phyloP scores from a whole-genome alignment of 2,113 vertebrate species.

The Xyliphius kryptos region DNA sequence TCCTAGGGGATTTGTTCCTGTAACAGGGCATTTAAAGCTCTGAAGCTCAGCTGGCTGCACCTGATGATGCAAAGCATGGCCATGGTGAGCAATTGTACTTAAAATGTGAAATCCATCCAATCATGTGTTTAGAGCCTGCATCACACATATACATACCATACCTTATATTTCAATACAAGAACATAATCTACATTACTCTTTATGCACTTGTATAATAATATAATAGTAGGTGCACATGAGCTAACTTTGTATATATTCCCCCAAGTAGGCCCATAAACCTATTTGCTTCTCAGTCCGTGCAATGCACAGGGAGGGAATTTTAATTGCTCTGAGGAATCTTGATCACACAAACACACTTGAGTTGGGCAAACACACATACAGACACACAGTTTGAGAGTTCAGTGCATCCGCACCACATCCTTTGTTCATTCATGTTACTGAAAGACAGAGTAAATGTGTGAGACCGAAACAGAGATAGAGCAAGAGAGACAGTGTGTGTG shows the following conservation, averaged over 20 bases:
- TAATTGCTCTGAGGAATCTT: constrained; percentile 36
- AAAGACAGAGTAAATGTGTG: constrained; percentile 23
- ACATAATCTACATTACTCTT: too few relatives aligned
- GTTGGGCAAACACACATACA: constrained; percentile 20
- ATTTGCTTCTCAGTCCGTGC: neutral
- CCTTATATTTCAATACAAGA: too few relatives aligned
- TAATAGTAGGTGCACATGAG: too few relatives aligned
- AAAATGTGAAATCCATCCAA: too few relatives aligned
- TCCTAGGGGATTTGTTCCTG: neutral
- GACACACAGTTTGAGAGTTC: constrained; percentile 20
- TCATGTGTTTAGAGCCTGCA: too few relatives aligned
- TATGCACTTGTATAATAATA: too few relatives aligned
- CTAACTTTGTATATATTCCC: too few relatives aligned
- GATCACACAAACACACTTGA: constrained; percentile 32
- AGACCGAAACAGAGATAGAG: neutral
- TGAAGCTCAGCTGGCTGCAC: constrained; percentile 27
- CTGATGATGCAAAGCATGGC: constrained; percentile 24
- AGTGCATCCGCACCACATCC: constrained; percentile 24
- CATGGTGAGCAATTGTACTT: constrained; percentile 3
- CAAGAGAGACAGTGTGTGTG: neutral
- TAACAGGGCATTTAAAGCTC: neutral
- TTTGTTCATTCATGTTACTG: constrained; percentile 33
- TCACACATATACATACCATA: too few relatives aligned
- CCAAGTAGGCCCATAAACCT: too few relatives aligned
- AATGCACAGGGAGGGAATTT: constrained; percentile 30